Percentiles rank a stretch among this genome's conserved stretches.
Conservation (phyloP, 2,888 invertebrate species). For the Drosophila subquinaria region DNA sequence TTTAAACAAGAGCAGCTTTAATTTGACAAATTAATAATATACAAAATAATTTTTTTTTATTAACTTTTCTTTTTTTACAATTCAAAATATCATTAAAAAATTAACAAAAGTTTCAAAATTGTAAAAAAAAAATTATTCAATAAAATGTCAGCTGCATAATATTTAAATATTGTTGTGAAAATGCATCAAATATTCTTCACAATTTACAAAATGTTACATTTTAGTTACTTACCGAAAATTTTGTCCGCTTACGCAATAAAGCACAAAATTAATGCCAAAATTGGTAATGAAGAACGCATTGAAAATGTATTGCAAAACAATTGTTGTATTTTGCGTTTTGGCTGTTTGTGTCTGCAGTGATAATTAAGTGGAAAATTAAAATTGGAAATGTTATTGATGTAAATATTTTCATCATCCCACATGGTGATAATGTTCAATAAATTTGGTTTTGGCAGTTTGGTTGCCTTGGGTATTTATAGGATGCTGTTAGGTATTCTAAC, state of each 20-base stretch:
- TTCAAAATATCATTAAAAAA: too few species aligned
- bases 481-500: neutral
- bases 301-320: slow-evolving; percentile 88
- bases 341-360: slow-evolving; percentile 84
- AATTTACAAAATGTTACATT: neutral
- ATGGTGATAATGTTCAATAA: neutral
- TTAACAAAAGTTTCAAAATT: too few species aligned
- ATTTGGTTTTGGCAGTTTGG: neutral
- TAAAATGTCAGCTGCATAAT: too few species aligned
- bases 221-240: slow-evolving; percentile 88
- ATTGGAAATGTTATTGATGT: neutral
- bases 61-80: too few species aligned
- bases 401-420: slow-evolving; percentile 3
- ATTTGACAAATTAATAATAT: too few species aligned
- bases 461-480: neutral
- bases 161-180: too few species aligned
- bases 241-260: slow-evolving; percentile 93
- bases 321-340: slow-evolving; percentile 85
- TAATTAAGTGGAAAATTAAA: neutral
- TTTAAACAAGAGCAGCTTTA: too few species aligned
- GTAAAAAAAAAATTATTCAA: too few species aligned
- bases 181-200: too few species aligned
- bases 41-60: too few species aligned
- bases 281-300: slow-evolving; percentile 91
- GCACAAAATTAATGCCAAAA: slow-evolving; percentile 93